phyloP scores from a whole-genome alignment of 1,140 invertebrate genomes.

The Portunus trituberculatus region DNA sequence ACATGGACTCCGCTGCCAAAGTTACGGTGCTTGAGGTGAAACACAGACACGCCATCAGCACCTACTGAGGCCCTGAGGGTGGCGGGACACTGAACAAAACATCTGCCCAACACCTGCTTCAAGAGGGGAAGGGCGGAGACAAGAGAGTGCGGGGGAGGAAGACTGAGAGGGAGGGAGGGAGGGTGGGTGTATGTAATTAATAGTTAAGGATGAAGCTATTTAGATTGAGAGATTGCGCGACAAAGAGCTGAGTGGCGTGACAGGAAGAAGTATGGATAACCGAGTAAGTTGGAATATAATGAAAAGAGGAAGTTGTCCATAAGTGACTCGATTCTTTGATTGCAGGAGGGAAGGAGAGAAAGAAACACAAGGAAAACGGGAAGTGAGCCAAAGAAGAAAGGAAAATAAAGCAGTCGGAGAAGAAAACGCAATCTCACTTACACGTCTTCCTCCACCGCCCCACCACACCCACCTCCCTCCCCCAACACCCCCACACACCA shows the following conservation, averaged over 20 bases:
- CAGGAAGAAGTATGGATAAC: background rate
- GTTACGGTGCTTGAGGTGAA: background rate
- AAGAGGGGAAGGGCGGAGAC: background rate
- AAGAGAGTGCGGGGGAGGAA: background rate
- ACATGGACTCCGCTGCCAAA: background rate
- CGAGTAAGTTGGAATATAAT: background rate
- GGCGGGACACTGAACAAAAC: background rate
- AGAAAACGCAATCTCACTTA: background rate
- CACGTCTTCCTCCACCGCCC: background rate
- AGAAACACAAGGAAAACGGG: background rate
- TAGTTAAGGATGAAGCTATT: background rate
- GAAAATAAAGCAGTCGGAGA: too few species aligned
- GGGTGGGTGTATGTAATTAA: background rate
- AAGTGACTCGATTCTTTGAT: background rate
- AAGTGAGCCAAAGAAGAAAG: background rate
- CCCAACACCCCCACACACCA: background rate
- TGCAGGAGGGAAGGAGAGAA: background rate
- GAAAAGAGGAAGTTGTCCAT: background rate
- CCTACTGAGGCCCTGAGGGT: background rate
- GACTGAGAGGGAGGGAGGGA: background rate
- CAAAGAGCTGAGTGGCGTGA: slow-evolving; percentile 5
- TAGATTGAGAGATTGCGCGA: background rate
- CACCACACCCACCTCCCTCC: slow-evolving; percentile 37
- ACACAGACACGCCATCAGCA: background rate
- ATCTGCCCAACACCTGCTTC: background rate